Conservation (phyloP, 2,113 vertebrate genomes). For the Carollia perspicillata region DNA sequence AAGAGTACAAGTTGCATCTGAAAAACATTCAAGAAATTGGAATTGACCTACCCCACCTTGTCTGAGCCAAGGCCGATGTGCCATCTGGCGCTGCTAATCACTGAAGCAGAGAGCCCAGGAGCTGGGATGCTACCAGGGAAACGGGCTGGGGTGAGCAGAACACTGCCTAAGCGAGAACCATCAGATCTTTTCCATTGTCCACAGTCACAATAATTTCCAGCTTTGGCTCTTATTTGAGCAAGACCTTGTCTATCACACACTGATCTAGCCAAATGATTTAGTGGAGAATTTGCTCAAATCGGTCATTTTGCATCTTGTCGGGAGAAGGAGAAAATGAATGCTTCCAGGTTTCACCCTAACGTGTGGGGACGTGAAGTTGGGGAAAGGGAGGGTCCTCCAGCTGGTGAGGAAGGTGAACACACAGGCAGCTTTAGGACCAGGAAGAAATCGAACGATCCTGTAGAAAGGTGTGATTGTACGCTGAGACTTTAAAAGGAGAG, state of each 20-base stretch:
- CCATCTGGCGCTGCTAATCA: neutral
- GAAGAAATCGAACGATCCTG: neutral
- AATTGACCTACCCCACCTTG: neutral
- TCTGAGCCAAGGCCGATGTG: neutral
- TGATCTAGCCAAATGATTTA: neutral
- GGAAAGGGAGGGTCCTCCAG: neutral
- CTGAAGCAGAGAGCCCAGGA: neutral
- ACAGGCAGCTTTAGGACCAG: neutral
- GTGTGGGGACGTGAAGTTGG: neutral
- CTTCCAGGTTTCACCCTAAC: neutral
- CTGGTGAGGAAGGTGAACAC: neutral
- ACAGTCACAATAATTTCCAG: neutral
- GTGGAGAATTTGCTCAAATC: neutral
- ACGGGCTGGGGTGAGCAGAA: neutral
- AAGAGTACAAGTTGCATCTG: neutral
- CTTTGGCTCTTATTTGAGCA: neutral
- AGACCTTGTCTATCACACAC: neutral
- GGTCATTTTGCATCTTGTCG: neutral
- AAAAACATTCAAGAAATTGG: slow-evolving; percentile 2
- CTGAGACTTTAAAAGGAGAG: neutral
- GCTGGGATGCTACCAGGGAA: neutral
- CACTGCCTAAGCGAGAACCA: neutral
- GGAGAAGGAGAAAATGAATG: neutral
- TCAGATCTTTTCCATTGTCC: neutral
- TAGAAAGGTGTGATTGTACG: neutral